Conservation (phyloP, 2,888 invertebrate species). For the Cistogaster globosa region DNA sequence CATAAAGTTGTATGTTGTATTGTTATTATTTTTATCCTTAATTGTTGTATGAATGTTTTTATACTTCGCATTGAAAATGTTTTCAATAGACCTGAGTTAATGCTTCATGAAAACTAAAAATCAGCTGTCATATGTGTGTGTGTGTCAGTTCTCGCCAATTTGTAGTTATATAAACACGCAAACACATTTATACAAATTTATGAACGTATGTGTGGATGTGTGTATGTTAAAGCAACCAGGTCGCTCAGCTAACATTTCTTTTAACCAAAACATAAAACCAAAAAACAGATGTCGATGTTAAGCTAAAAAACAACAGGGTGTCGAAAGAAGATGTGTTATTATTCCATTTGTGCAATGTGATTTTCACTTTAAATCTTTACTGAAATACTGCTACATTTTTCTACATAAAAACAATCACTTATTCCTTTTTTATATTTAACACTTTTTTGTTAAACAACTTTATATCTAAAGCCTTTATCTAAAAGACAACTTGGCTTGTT, state of each 20-base stretch:
- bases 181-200: neutral
- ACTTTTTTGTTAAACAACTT: no score
- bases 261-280: neutral
- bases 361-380: no score
- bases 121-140: no score
- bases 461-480: neutral
- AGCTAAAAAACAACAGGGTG: no score
- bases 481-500: constrained; percentile 52
- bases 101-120: no score
- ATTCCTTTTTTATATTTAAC: no score
- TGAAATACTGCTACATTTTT: no score
- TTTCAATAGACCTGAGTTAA: no score
- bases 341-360: no score
- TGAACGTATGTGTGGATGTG: neutral
- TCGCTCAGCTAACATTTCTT: constrained; percentile 3
- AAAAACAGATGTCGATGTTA: neutral
- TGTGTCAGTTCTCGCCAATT: neutral
- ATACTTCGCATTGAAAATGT: neutral
- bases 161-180: constrained; percentile 6
- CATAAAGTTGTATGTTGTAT: neutral
- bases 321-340: no score
- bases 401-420: no score
- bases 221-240: constrained; percentile 39
- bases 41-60: neutral
- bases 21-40: neutral